These are phyloP conservation scores for Loripinus fragilis DNA, from an alignment of 2,888 invertebrate genomes.

Conservation along the genomic window DNA sequence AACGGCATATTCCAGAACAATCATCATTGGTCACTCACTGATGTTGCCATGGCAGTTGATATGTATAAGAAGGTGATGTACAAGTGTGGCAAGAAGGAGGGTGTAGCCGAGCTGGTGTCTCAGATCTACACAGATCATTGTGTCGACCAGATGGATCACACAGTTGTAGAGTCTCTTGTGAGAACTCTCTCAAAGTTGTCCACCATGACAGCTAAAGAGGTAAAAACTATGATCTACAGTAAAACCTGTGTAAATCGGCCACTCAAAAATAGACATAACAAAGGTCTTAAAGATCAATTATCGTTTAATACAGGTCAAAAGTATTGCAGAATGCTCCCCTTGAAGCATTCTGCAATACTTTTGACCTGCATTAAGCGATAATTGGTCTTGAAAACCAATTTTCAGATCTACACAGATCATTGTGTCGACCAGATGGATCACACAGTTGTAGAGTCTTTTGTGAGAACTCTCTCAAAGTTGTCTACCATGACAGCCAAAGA, in stretches of 20 bases:
- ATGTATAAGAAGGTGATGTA: slow-evolving; percentile 68
- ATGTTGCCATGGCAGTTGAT: slow-evolving; percentile 75
- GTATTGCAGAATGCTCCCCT: no score
- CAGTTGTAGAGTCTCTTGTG: slow-evolving; percentile 59
- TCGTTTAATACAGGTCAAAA: no score
- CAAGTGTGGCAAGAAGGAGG: slow-evolving; percentile 49
- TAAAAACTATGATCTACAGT: no score
- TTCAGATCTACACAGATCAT: slow-evolving; percentile 72
- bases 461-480: slow-evolving; percentile 54
- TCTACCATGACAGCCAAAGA: slow-evolving; percentile 46
- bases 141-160: slow-evolving; percentile 56
- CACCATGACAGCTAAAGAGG: slow-evolving; percentile 42
- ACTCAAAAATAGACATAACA: no score
- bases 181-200: slow-evolving; percentile 57
- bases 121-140: slow-evolving; percentile 75
- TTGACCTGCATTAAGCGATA: no score
- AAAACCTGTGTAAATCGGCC: no score
- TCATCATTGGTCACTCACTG: slow-evolving; percentile 76
- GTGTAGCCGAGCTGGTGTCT: slow-evolving; percentile 64
- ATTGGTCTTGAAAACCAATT: no score
- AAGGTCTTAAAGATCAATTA: no score
- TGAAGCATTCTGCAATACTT: no score
- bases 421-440: slow-evolving; percentile 65
- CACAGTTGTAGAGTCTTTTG: slow-evolving; percentile 58
- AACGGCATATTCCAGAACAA: slow-evolving; percentile 68